Evolutionary conservation across 2,797 vertebrate species (phyloP).

Genomic region (Neostethus bicornis): DNA sequence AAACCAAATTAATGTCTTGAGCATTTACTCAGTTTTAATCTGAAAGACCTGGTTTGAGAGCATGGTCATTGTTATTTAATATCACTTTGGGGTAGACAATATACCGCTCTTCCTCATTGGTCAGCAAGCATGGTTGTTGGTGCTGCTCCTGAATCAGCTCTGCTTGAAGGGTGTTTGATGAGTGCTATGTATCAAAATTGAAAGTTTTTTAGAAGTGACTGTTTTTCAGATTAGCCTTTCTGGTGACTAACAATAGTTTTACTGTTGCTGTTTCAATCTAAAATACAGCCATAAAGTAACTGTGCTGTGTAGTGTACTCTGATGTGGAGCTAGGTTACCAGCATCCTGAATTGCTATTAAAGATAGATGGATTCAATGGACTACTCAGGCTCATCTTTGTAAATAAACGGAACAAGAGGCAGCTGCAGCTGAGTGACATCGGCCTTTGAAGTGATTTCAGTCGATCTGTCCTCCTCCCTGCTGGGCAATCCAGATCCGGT

Average conservation of each 20-base stretch:
- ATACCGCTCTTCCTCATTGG: not conserved
- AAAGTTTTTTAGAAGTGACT: not conserved
- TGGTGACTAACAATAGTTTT: slow-evolving; percentile 17
- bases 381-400: slow-evolving; percentile 74
- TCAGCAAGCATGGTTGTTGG: not conserved
- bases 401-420: slow-evolving; percentile 72
- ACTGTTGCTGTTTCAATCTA: slow-evolving; percentile 11
- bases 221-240: slow-evolving; percentile 2
- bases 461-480: slow-evolving; percentile 71
- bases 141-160: not conserved
- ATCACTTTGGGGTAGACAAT: not conserved
- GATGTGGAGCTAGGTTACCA: slow-evolving; percentile 56
- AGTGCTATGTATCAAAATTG: not conserved
- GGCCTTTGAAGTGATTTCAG: slow-evolving; percentile 83
- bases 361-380: slow-evolving; percentile 51
- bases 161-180: not conserved
- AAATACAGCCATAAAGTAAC: slow-evolving; percentile 8
- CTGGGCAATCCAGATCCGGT: slow-evolving; percentile 74
- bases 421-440: slow-evolving; percentile 80
- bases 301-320: slow-evolving; percentile 13
- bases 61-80: not conserved
- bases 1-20: not conserved
- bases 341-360: slow-evolving; percentile 50
- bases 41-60: not conserved
- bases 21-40: not conserved